Evolutionary conservation across 1,140 invertebrate species (phyloP).

Genomic region (Caenorhabditis inopinata): DNA sequence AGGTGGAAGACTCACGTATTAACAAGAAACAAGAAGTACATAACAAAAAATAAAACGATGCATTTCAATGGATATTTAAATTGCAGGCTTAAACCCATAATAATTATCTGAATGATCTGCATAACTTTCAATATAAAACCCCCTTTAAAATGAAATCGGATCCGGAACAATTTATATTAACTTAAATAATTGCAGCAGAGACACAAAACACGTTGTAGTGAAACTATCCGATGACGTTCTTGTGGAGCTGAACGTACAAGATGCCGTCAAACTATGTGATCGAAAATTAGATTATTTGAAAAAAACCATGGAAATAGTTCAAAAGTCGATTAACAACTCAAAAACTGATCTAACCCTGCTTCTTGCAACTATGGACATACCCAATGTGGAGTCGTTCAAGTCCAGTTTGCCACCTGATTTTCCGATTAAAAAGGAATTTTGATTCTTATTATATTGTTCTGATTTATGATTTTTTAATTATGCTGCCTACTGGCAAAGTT

Average conservation of each 20-base stretch:
- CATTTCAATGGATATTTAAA: no score
- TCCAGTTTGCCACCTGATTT: background rate
- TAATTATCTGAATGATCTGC: no score
- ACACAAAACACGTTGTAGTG: conserved; percentile 1
- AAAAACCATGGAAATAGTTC: background rate
- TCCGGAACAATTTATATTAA: no score
- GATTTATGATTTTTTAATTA: background rate
- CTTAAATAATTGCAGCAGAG: background rate
- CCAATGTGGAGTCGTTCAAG: background rate
- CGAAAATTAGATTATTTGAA: background rate
- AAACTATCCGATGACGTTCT: background rate
- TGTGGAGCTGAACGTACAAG: background rate
- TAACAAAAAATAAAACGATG: no score
- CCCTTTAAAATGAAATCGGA: no score
- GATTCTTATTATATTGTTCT: background rate
- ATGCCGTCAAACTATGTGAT: background rate
- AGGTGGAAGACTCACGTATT: no score
- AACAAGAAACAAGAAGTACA: no score
- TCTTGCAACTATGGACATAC: background rate
- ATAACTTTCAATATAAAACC: no score
- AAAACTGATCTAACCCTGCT: background rate
- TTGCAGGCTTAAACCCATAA: no score
- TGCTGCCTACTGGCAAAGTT: no score
- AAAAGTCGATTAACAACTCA: background rate
- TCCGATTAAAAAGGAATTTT: background rate